A percentile compares a stretch with the other conserved stretches of the same genome.
Evolutionary conservation across 1,140 invertebrate species (phyloP).

Genomic region (Thereuonema tuberculata): DNA sequence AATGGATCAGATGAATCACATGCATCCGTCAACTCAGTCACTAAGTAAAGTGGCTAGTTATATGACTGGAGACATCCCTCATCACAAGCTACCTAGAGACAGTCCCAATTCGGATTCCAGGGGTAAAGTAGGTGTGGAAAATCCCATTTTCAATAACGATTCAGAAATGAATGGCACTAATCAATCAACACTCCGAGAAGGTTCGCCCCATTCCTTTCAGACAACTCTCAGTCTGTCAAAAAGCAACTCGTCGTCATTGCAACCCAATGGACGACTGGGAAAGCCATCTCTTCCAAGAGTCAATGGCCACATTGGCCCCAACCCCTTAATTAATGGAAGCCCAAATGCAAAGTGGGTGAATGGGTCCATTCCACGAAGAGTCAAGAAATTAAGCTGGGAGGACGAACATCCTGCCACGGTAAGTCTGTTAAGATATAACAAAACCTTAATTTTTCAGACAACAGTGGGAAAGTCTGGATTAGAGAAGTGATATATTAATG

Average conservation of each 20-base stretch:
- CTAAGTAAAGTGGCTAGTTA: slow-evolving; percentile 21
- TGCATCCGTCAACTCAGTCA: slow-evolving; percentile 16
- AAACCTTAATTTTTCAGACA: no score
- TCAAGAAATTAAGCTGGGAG: slow-evolving; percentile 59
- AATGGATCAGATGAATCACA: no score
- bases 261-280: not conserved
- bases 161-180: not conserved
- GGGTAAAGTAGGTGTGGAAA: slow-evolving; percentile 16
- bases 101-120: not conserved
- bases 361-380: slow-evolving; percentile 43
- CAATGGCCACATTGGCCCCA: no score
- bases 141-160: slow-evolving; percentile 19
- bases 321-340: not conserved
- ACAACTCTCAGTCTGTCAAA: not conserved
- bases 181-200: slow-evolving; percentile 2
- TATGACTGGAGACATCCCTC: slow-evolving; percentile 12
- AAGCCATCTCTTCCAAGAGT: not conserved
- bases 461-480: no score
- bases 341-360: slow-evolving; percentile 17
- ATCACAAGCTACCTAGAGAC: slow-evolving; percentile 5
- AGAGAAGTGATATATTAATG: no score
- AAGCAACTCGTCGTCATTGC: not conserved
- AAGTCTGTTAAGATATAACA: no score
- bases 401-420: slow-evolving; percentile 36
- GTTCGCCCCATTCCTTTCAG: not conserved